A percentile compares a stretch with the other conserved stretches of the same genome.
These are phyloP conservation scores for Pelecanus crispus DNA, from an alignment of 2,113 vertebrate species.

Conservation along the genomic window DNA sequence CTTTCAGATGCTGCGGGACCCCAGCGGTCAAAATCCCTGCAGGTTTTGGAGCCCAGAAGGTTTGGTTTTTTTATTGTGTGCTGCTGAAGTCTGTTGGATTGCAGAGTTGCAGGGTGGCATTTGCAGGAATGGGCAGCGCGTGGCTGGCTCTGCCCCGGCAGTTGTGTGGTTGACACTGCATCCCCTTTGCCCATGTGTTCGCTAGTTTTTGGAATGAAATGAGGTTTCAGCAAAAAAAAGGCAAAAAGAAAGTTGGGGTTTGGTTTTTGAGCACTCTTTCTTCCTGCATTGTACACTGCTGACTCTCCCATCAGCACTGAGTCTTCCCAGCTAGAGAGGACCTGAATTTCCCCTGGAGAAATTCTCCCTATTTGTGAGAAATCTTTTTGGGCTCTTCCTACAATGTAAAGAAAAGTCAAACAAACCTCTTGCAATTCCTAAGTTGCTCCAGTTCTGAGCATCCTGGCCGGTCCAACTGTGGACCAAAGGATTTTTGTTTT, in stretches of 20 bases:
- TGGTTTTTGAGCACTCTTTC: neutral
- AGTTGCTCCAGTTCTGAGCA: neutral
- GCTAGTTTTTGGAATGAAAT: neutral
- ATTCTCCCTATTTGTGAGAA: neutral
- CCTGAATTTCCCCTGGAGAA: neutral
- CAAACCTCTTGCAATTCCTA: accelerated
- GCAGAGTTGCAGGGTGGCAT: neutral
- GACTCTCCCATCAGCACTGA: neutral
- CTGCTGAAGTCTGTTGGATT: neutral
- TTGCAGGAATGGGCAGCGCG: neutral
- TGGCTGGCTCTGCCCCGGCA: accelerated
- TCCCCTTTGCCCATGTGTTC: neutral
- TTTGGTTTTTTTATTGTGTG: accelerated
- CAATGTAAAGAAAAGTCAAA: neutral
- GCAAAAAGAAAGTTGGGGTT: neutral
- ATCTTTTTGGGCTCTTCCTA: neutral
- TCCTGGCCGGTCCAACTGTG: accelerated
- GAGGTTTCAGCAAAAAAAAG: neutral
- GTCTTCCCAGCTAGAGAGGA: neutral
- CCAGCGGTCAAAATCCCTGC: accelerated
- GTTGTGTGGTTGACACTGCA: neutral
- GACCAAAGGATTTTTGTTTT: neutral
- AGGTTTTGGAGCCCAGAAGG: neutral
- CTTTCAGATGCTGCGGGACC: neutral
- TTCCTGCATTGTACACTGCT: neutral